Percentiles rank a stretch among this genome's conserved stretches.
phyloP scores from a whole-genome alignment of 2,888 invertebrate species.

The Pyralis farinalis region DNA sequence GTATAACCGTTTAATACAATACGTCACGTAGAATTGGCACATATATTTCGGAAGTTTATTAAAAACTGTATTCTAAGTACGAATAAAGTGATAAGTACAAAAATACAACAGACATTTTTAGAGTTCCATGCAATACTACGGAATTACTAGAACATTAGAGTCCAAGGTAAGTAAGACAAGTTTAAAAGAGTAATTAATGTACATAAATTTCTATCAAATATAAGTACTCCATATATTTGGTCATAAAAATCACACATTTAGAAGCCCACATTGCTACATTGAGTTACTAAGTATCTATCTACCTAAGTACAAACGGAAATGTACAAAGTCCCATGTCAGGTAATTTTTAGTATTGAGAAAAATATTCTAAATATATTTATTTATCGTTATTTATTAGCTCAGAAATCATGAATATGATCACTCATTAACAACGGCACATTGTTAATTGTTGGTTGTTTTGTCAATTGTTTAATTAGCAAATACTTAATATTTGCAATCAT shows the following conservation, averaged over 20 bases:
- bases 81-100: constrained; percentile 19
- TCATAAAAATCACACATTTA: constrained; percentile 58
- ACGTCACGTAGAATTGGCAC: constrained; percentile 27
- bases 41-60: constrained; percentile 40
- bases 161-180: too few relatives aligned
- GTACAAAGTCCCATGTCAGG: constrained; percentile 8
- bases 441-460: too few relatives aligned
- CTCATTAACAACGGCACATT: too few relatives aligned
- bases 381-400: too few relatives aligned
- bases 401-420: too few relatives aligned
- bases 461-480: too few relatives aligned
- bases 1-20: too few relatives aligned
- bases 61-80: constrained; percentile 9
- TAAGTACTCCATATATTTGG: constrained; percentile 50
- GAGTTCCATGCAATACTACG: neutral
- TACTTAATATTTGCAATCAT: too few relatives aligned
- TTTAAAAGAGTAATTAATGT: constrained; percentile 14
- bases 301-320: constrained; percentile 24
- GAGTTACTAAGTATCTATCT: constrained; percentile 9
- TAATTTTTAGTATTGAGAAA: too few relatives aligned
- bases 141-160: too few relatives aligned
- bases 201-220: constrained; percentile 35
- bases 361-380: too few relatives aligned
- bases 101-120: constrained; percentile 24
- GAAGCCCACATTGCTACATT: constrained; percentile 32